Percentiles rank a stretch among this genome's conserved stretches.
These are phyloP conservation scores for Hydrochoerus hydrochaeris DNA, from an alignment of 2,113 vertebrate species.

Conservation along the genomic window DNA sequence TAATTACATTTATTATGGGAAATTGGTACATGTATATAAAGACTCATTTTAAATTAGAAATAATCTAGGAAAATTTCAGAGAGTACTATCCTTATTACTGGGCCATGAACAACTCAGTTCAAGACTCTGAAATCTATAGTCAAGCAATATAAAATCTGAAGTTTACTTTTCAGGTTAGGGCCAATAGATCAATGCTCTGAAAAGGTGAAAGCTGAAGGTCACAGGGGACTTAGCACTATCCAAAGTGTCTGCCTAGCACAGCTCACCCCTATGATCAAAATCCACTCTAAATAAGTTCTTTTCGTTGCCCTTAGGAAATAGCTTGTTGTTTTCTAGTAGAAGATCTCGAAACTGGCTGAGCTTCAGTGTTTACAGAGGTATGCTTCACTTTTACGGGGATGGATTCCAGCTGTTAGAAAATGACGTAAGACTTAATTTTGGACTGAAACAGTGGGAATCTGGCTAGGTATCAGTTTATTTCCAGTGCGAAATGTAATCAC, in stretches of 20 bases:
- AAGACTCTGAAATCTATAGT: not conserved
- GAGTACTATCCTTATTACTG: not conserved
- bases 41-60: not conserved
- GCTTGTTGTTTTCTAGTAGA: conserved; percentile 55
- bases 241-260: not conserved
- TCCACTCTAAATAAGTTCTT: not conserved
- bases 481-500: not conserved
- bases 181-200: not conserved
- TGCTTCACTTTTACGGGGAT: conserved; percentile 3
- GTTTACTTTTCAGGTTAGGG: not conserved
- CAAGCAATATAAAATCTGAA: not conserved
- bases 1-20: not conserved
- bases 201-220: not conserved
- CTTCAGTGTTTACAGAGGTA: conserved; percentile 28
- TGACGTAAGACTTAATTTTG: conserved; percentile 52
- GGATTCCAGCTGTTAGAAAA: conserved; percentile 65
- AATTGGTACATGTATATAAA: not conserved
- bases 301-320: not conserved
- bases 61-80: not conserved
- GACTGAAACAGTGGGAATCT: not conserved
- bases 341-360: conserved; percentile 56
- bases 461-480: not conserved
- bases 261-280: not conserved
- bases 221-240: not conserved
- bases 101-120: not conserved